Base-by-base conservation (phyloP, 2,888 invertebrate genomes). In the Trichopoda pennipes region DNA sequence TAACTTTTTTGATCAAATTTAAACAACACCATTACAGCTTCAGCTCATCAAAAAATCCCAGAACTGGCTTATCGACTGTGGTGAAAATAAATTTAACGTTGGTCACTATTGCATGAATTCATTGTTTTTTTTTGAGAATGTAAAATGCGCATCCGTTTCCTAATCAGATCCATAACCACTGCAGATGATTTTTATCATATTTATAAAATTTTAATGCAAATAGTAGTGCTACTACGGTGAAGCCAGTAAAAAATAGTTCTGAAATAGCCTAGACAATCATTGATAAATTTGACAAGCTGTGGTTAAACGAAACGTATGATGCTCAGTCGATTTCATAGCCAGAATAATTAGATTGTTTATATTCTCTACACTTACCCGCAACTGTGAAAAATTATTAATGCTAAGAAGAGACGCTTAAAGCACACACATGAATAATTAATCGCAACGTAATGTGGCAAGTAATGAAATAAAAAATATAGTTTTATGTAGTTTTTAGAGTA, bases 221-320 rank as follows among this genome's bases (percentile, higher is more conserved):
- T 10, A 35, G 8, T 10, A 35, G 9, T 35, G 19, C 17, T 28
- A 64, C 16, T 51, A 35, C 16, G 21, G 21, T 10, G 4, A 4
- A n/a, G 51, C 32, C 10, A 51, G 35, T 35, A 21, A 12, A 21
- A 1, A n/a, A 14, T 19, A 32, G 6, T 19, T 2, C 3, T 8
- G 6, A 10, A 38, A 19, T 14, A 19, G 9, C 17, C 14, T n/a
- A 35, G 19, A 3, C 49, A 51, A 14, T 64, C 17, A 14, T 14
- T 51, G 19, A 17, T n/a, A 12, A n/a, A 17, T 51, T 14, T 12
- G 19, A 10, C 1, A 53, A 23, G n/a, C 53, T 55, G 68, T 9
- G 68, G 42, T 68, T 55, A 55, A 68, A 28, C 8, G n/a, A 14
- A 53, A 55, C 8, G 23, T 23, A 28, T 44, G 42, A 68, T 16